Base-by-base conservation (phyloP, 2,888 invertebrate genomes). In the Meiosimyza decipiens region DNA sequence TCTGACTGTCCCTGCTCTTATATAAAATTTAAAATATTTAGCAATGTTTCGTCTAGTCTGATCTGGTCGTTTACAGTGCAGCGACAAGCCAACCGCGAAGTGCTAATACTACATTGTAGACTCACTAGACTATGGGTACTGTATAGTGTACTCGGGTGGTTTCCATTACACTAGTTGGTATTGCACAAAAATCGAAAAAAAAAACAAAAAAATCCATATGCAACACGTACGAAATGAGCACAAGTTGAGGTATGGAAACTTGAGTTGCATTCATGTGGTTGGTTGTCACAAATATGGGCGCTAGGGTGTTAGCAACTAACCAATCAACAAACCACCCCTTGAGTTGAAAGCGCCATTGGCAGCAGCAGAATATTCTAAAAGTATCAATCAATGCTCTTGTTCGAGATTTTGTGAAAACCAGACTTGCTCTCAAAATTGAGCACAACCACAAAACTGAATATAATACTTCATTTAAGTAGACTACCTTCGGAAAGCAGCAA, bases 121-220 rank as follows among this genome's bases (percentile, higher is more conserved):
- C 40, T 40, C 1, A 40, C 40, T 40, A 40, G 40, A 40, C 40
- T 40, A 40, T 40, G 9, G 40, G 6, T 40, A 40, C 40, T 40
- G 40, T 40, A 40, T 40, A 40, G 40, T 40, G 40, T 40, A 40
- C 3, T 9, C n/a, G 16, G 57, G 59, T 55, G 71, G 74, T 54
- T 84, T 78, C 63, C 76, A 80, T 84, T 84, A 79, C 83, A 81
- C 51, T 59, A 22, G 65, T 65, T 59, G 33, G 49, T 47, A 28
- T 73, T 71, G 66, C 49, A 28, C 28, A 28, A 28, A 28, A n/a
- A n/a, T n/a, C n/a, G 3, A 22, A 22, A 22, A 22, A 22, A 22
- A 22, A 2, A 28, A 62, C 12, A 57, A 28, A 28, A 22, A 54
- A 59, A 28, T 62, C 18, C 18, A 59, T n/a, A 66, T 47, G 33